phyloP scores from a whole-genome alignment of 2,888 invertebrate genomes.

The Athalia cordata region DNA sequence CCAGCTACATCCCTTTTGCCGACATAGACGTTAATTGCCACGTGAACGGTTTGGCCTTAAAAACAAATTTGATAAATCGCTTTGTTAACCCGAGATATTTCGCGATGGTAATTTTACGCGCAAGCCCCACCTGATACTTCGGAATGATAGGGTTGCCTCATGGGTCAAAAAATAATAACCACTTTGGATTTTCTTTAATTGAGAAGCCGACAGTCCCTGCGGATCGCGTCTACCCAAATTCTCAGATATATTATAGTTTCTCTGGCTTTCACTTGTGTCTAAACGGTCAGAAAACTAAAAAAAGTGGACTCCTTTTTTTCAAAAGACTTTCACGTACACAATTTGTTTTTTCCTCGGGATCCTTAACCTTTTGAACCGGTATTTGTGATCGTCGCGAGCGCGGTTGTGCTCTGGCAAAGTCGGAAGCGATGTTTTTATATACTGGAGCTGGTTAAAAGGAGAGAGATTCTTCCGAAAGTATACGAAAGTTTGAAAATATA shows the following conservation, averaged over 20 bases:
- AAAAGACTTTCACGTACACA: neutral
- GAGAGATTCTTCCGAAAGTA: constrained; percentile 1
- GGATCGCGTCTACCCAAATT: too few species aligned
- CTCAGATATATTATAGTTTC: too few species aligned
- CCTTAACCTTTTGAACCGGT: neutral
- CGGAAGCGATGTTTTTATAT: constrained; percentile 6
- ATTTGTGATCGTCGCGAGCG: neutral
- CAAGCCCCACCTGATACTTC: neutral
- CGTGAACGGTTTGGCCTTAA: constrained; percentile 63
- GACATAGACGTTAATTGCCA: constrained; percentile 70
- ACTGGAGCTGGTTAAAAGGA: neutral
- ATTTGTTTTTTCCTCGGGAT: neutral
- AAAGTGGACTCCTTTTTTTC: neutral
- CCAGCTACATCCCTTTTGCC: neutral
- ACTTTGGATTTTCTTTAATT: too few species aligned
- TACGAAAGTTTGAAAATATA: constrained; percentile 6
- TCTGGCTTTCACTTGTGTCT: too few species aligned
- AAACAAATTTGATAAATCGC: constrained; percentile 71
- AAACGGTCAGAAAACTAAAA: too few species aligned
- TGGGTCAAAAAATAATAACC: too few species aligned
- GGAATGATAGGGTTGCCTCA: neutral
- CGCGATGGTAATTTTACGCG: neutral
- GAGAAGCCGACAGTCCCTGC: too few species aligned
- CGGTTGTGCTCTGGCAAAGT: neutral
- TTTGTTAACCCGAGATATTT: constrained; percentile 60